Evolutionary conservation across 2,113 vertebrate species (phyloP).

Genomic region (Salminus brasiliensis): DNA sequence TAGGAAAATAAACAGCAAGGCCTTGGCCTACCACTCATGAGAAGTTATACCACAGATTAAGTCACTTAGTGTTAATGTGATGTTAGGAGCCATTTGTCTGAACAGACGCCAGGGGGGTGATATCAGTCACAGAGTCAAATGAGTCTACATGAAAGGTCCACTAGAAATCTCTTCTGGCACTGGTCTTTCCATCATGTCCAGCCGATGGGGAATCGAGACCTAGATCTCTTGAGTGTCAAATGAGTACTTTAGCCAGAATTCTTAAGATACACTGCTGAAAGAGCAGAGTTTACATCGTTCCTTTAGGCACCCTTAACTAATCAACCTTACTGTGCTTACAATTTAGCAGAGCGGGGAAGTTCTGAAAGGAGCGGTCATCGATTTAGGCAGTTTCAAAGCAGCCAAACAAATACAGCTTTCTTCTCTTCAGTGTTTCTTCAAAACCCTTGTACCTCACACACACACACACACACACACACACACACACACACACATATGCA

Average conservation of each 20-base stretch:
- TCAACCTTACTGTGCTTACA: not conserved
- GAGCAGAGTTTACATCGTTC: not conserved
- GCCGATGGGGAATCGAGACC: not conserved
- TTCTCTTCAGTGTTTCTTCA: too few relatives aligned
- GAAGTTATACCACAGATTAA: conserved; percentile 21
- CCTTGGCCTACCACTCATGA: conserved; percentile 16
- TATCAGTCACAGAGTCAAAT: conserved; percentile 24
- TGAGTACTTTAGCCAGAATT: not conserved
- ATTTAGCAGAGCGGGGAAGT: not conserved
- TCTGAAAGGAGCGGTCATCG: not conserved
- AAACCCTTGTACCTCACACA: too few relatives aligned
- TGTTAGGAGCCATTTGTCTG: conserved; percentile 12
- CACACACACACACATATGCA: too few relatives aligned
- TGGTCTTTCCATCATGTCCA: not conserved
- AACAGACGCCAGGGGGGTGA: conserved; percentile 36
- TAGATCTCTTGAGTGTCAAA: conserved; percentile 6
- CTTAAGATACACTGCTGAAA: not conserved
- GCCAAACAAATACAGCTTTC: too few relatives aligned
- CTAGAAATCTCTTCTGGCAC: not conserved
- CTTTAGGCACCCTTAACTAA: not conserved
- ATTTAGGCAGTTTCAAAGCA: not conserved
- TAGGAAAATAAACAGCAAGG: not conserved
- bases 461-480: too few relatives aligned
- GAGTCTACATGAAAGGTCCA: not conserved
- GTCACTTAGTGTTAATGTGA: conserved; percentile 19